Percentiles rank a stretch among this genome's conserved stretches.
These are phyloP conservation scores for Plagiodera versicolora DNA, from an alignment of 2,888 invertebrate genomes.

Conservation along the genomic window DNA sequence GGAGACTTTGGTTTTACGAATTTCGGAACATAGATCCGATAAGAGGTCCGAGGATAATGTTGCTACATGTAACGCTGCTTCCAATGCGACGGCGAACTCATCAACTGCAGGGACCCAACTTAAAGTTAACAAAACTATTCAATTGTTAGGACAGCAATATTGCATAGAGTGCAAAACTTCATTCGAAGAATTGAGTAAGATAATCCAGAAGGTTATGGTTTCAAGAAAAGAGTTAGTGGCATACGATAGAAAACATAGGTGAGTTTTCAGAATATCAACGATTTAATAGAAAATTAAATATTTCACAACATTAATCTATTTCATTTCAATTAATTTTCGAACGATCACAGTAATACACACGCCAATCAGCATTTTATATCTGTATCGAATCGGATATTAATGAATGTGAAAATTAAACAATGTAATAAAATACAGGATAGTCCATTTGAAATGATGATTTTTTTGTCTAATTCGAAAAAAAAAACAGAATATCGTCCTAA, in stretches of 20 bases:
- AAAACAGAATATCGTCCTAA: too few species aligned
- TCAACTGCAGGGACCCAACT: conserved; percentile 51
- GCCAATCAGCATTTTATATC: too few species aligned
- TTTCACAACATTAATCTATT: too few species aligned
- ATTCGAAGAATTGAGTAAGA: conserved; percentile 91
- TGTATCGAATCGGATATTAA: too few species aligned
- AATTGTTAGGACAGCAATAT: conserved; percentile 91
- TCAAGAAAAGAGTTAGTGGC: conserved; percentile 88
- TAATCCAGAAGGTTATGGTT: conserved; percentile 87
- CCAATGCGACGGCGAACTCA: conserved; percentile 34
- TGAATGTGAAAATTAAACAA: too few species aligned
- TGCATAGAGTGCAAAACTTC: conserved; percentile 92
- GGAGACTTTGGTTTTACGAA: conserved; percentile 82
- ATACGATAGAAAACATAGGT: conserved; percentile 79
- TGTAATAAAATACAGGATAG: too few species aligned
- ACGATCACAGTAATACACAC: too few species aligned
- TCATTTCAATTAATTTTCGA: too few species aligned
- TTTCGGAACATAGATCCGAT: conserved; percentile 83
- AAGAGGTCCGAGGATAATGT: conserved; percentile 60
- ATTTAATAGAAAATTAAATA: too few species aligned
- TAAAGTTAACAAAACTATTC: conserved; percentile 87
- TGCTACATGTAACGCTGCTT: conserved; percentile 33
- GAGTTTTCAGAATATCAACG: conserved; percentile 3
- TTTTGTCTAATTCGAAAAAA: too few species aligned
- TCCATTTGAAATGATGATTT: too few species aligned